Percentiles rank a stretch among this genome's conserved stretches.
Conservation (phyloP, 1,140 invertebrate genomes). For the Zophobas atratus region DNA sequence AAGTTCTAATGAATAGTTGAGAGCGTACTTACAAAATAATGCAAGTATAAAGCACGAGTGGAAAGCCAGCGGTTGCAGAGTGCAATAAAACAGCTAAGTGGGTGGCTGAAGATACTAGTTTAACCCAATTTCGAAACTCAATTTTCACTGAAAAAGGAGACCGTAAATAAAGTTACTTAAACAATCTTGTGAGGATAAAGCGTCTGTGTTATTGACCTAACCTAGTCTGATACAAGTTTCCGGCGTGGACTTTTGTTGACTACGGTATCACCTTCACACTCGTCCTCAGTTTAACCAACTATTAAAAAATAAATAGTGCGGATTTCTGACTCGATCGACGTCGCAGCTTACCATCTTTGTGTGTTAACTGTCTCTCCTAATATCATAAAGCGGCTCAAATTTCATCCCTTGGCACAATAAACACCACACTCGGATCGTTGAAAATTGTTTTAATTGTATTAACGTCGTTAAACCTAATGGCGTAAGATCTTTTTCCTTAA, state of each 20-base stretch:
- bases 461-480: constrained; percentile 17
- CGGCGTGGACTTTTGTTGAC: neutral
- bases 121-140: constrained; percentile 35
- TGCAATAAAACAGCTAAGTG: constrained; percentile 17
- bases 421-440: constrained; percentile 29
- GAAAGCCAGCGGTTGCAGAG: neutral
- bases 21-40: too few relatives aligned
- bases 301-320: too few relatives aligned
- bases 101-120: constrained; percentile 25
- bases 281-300: neutral
- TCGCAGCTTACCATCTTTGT: too few relatives aligned
- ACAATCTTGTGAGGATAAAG: constrained; percentile 25
- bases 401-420: constrained; percentile 6
- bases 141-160: constrained; percentile 38
- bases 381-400: neutral
- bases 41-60: too few relatives aligned
- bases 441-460: constrained; percentile 38
- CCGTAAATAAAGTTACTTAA: constrained; percentile 43
- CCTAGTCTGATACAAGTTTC: neutral
- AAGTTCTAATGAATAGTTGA: too few relatives aligned
- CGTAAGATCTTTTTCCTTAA: constrained; percentile 29
- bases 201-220: constrained; percentile 22
- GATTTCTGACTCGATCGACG: too few relatives aligned
- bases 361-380: neutral
- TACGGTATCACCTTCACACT: neutral